These are phyloP conservation scores for Micromesistius poutassou DNA, from an alignment of 2,797 vertebrate species.

Conservation along the genomic window DNA sequence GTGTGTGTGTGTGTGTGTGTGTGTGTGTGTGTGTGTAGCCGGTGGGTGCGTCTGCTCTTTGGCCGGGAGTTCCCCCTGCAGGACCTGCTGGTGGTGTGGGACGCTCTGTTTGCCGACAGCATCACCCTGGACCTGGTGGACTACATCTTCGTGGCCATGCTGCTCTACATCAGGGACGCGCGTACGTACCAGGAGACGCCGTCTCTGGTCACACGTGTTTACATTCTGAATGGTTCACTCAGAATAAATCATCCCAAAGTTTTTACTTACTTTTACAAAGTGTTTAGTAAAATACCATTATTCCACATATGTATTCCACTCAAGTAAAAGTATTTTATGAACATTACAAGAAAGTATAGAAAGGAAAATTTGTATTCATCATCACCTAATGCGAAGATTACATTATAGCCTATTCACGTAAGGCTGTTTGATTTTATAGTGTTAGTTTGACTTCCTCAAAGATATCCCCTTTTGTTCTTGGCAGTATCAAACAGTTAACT, in stretches of 20 bases:
- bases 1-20: slow-evolving; percentile 9
- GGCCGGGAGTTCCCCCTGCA: slow-evolving; percentile 94
- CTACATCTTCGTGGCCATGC: slow-evolving; percentile 96
- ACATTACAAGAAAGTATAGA: not conserved
- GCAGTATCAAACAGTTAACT: not conserved
- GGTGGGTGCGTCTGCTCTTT: slow-evolving; percentile 94
- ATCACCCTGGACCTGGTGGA: slow-evolving; percentile 92
- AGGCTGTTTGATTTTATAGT: not conserved
- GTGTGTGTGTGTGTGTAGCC: slow-evolving; percentile 63
- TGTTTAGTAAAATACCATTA: too few relatives aligned
- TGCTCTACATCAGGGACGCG: slow-evolving; percentile 95
- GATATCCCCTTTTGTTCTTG: not conserved
- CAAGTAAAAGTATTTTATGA: not conserved
- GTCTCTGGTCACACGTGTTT: not conserved
- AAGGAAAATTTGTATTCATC: not conserved
- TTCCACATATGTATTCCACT: too few relatives aligned
- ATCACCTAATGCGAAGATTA: not conserved
- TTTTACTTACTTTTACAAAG: too few relatives aligned
- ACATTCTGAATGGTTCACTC: not conserved
- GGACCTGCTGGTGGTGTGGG: slow-evolving; percentile 96
- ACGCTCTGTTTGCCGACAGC: slow-evolving; percentile 93
- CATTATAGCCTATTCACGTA: not conserved
- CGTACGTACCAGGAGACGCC: slow-evolving; percentile 67
- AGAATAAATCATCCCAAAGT: too few relatives aligned
- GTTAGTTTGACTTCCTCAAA: not conserved